phyloP scores from a whole-genome alignment of 2,113 vertebrate genomes.

The Mustela lutreola region DNA sequence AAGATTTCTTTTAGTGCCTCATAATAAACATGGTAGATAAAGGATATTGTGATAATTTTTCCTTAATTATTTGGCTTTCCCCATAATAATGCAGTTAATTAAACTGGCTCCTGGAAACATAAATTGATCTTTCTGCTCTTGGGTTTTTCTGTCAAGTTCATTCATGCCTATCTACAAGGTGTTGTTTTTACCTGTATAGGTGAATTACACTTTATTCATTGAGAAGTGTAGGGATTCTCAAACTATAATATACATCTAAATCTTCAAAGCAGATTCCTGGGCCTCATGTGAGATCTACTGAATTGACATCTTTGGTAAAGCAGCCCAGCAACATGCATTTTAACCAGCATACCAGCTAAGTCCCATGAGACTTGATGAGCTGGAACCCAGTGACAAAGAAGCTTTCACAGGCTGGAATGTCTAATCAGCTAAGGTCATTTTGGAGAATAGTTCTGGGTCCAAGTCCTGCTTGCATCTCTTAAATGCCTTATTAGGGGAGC shows the following conservation, averaged over 20 bases:
- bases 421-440: not conserved
- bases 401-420: not conserved
- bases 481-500: not conserved
- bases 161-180: not conserved
- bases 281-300: not conserved
- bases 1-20: not conserved
- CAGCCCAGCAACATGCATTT: not conserved
- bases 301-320: not conserved
- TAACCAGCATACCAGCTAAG: not conserved
- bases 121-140: conserved; percentile 18
- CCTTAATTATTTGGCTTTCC: conserved; percentile 3
- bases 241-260: not conserved
- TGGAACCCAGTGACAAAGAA: not conserved
- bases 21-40: not conserved
- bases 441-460: not conserved
- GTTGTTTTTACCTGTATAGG: not conserved
- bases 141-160: not conserved
- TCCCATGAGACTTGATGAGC: not conserved
- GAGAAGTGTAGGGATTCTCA: not conserved
- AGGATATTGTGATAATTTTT: not conserved
- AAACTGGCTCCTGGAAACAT: not conserved
- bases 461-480: not conserved
- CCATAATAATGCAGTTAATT: not conserved
- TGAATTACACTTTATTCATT: not conserved
- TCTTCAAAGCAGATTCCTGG: not conserved